Base-by-base conservation (phyloP, 1,140 invertebrate species). In the Aphidius ervi region DNA sequence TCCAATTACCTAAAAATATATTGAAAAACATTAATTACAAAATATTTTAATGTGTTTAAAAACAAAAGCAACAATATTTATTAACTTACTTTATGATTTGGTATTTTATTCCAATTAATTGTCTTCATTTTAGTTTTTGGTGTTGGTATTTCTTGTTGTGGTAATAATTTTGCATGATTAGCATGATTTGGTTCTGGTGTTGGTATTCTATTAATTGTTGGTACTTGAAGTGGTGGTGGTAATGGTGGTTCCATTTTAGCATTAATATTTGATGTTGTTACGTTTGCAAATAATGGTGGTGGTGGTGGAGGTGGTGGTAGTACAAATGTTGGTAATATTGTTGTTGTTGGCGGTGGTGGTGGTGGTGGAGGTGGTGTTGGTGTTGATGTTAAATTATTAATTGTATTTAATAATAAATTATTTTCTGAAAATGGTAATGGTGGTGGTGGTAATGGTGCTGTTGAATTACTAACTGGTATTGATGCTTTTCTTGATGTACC, bases 51-150 rank as follows among this genome's bases (percentile, higher is more conserved):
- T 45, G 8, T 10, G 10, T 20, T 55, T 9, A 23, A 50, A 6
- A 50, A 9, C 3, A 31, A 31, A 37, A 9, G 16, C 0, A 16
- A 16, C 16, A 16, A 16, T 16, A 16, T 16, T 16, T 16, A 20
- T 23, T 7, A n/a, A 6, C 71, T 78, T 67, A 89, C 88, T 79
- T 92, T 93, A 71, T 88, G 88, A 74, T 88, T 89, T 5, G 93
- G 91, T 69, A 96, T 94, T 76, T 95, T 95, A 72, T 91, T 93
- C 93, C 93, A 95, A 74, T 96, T 96, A 61, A 95, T 88, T 5
- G 93, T 94, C 78, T 94, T 94, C 93, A 95, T 94, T 74, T 95
- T 95, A n/a, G 89, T 85, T 76, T 91, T 91, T 5, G 94, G 93
- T 48, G 88, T 87, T 0, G 93, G 93, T 46, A 87, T 94, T 68